A percentile compares a stretch with the other conserved stretches of the same genome.
phyloP scores from a whole-genome alignment of 2,113 vertebrate species.

The Isurus oxyrinchus region DNA sequence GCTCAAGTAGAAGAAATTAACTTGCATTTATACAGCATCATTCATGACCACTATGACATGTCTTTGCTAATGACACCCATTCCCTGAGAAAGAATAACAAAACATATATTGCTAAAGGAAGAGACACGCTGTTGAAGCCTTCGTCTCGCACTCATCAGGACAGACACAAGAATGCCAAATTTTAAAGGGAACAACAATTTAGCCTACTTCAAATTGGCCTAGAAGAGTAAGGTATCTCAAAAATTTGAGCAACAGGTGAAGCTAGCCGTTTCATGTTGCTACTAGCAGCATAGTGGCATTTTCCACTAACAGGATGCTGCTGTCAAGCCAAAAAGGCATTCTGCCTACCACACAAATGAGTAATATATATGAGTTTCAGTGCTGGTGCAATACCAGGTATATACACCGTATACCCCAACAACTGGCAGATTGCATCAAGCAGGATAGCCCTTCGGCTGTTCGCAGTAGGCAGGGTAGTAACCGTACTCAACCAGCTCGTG shows the following conservation, averaged over 20 bases:
- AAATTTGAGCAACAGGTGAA: background rate
- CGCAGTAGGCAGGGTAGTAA: background rate
- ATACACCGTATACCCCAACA: background rate
- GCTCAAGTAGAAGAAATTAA: background rate
- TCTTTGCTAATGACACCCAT: background rate
- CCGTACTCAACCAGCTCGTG: no score
- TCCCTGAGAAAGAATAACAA: background rate
- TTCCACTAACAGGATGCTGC: background rate
- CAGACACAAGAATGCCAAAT: background rate
- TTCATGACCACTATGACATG: background rate
- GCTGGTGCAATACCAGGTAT: background rate
- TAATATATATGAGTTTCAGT: background rate
- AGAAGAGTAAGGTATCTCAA: background rate
- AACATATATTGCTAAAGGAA: background rate
- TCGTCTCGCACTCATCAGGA: background rate
- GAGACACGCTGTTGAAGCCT: background rate
- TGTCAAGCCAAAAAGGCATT: no score
- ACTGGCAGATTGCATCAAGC: background rate
- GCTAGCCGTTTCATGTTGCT: background rate
- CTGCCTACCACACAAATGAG: background rate
- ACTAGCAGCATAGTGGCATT: background rate
- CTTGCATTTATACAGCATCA: background rate
- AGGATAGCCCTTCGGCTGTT: background rate
- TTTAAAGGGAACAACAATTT: background rate
- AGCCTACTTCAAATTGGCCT: background rate